These are phyloP conservation scores for Acropternis orthonyx DNA, from an alignment of 2,797 vertebrate species.

Conservation along the genomic window DNA sequence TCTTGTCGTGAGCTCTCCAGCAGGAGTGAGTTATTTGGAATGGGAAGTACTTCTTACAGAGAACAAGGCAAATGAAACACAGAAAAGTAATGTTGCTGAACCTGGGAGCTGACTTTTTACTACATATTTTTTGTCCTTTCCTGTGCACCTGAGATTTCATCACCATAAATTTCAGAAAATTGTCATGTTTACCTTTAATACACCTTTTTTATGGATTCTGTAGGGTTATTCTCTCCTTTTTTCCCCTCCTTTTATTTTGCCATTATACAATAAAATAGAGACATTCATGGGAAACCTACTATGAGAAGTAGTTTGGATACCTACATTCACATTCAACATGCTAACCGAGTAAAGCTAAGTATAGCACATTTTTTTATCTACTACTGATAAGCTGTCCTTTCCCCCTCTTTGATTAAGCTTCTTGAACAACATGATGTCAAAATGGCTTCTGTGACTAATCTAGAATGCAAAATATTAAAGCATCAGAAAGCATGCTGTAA, in stretches of 20 bases:
- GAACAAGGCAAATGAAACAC: background rate
- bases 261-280: background rate
- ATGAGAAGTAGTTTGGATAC: background rate
- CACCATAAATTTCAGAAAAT: background rate
- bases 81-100: background rate
- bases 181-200: background rate
- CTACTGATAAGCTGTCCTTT: background rate
- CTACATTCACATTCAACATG: background rate
- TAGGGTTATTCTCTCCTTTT: background rate
- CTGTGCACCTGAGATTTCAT: background rate
- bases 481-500: background rate
- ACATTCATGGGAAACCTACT: background rate
- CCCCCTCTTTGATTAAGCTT: background rate
- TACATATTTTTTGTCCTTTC: background rate
- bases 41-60: background rate
- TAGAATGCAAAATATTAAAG: background rate
- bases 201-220: background rate
- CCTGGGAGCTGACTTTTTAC: background rate
- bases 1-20: rapidly evolving
- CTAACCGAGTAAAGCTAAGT: background rate
- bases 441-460: background rate
- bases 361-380: background rate
- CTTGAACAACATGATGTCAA: background rate
- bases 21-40: background rate
- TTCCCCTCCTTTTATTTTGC: background rate